Base-by-base conservation (phyloP, 2,113 vertebrate genomes). In the Jaculus jaculus region DNA sequence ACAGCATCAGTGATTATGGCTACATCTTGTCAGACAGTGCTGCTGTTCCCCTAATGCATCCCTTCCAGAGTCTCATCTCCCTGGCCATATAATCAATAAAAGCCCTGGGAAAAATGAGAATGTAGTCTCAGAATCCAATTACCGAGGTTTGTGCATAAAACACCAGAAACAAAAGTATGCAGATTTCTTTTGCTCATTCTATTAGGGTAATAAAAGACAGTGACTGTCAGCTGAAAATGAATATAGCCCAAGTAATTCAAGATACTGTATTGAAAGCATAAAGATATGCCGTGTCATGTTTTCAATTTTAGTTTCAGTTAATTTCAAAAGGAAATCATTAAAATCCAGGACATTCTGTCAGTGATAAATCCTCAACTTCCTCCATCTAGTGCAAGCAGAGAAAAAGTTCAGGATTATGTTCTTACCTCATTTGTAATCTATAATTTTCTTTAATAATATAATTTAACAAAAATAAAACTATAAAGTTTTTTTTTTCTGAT, bases 91-190 rank as follows among this genome's bases (percentile, higher is more conserved):
- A 87, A 96, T 91, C 89, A 96, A 78, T 93, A 94, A 95, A 12
- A 92, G 65, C 60, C 82, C 77, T 93, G 78, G 90, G 77, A 95
- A 96, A 94, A 95, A 95, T 80, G 74, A 94, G 82, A 94, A 89
- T 85, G 86, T 66, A 92, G 47, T 87, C 69, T 84, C 60, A 91
- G 89, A 96, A 97, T 95, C 82, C 93, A 97, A 85, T 95, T 95
- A 94, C 60, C 80, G 60, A 75, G 37, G 54, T 89, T 93, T 93
- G 69, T 83, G 21, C 79, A 94, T 91, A 95, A 89, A 91, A 93
- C 30, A 95, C 28, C 42, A 68, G 61, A 74, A 94, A 91, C 66
- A 95, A 54, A 96, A 96, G 82, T 65, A 51, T 61, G 77, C 12
- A 91, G 17, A 63, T 89, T 78, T n/a, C 74, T 93, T 58, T 88